A percentile compares a stretch with the other conserved stretches of the same genome.
phyloP scores from a whole-genome alignment of 2,888 invertebrate genomes.

The Rhingia rostrata region DNA sequence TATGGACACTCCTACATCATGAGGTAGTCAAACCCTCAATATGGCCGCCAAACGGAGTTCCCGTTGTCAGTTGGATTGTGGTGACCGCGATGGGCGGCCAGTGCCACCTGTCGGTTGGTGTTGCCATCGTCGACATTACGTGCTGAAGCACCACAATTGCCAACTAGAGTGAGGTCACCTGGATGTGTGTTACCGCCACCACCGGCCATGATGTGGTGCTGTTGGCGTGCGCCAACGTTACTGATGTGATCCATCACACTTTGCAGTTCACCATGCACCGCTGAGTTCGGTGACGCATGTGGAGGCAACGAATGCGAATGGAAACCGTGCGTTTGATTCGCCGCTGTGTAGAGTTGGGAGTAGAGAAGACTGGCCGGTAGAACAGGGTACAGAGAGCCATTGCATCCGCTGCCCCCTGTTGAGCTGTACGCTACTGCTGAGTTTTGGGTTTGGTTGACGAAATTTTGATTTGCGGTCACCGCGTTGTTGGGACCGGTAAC shows the following conservation, averaged over 20 bases:
- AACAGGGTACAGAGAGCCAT: slow-evolving; percentile 90
- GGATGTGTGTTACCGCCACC: slow-evolving; percentile 80
- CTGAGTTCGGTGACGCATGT: slow-evolving; percentile 85
- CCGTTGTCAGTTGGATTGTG: slow-evolving; percentile 83
- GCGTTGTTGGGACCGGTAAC: slow-evolving; percentile 78
- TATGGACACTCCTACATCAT: slow-evolving; percentile 80
- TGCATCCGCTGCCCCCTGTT: slow-evolving; percentile 84
- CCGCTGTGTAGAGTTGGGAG: slow-evolving; percentile 92
- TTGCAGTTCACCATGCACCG: slow-evolving; percentile 88
- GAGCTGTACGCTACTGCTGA: slow-evolving; percentile 84
- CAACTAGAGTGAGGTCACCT: slow-evolving; percentile 82
- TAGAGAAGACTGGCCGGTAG: slow-evolving; percentile 92
- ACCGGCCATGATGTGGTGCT: slow-evolving; percentile 84
- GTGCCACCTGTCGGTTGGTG: slow-evolving; percentile 82
- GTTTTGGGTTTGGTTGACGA: slow-evolving; percentile 84
- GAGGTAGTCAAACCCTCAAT: slow-evolving; percentile 84
- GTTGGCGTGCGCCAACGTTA: slow-evolving; percentile 85
- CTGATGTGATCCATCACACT: slow-evolving; percentile 91
- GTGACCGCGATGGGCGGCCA: slow-evolving; percentile 82
- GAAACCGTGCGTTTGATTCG: slow-evolving; percentile 89
- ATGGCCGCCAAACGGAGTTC: slow-evolving; percentile 91
- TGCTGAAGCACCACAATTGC: slow-evolving; percentile 82
- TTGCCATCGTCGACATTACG: slow-evolving; percentile 82
- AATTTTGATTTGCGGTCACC: slow-evolving; percentile 81
- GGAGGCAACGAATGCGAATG: slow-evolving; percentile 88